Conservation (phyloP, 2,888 invertebrate species). For the Ypsolopha scabrella region DNA sequence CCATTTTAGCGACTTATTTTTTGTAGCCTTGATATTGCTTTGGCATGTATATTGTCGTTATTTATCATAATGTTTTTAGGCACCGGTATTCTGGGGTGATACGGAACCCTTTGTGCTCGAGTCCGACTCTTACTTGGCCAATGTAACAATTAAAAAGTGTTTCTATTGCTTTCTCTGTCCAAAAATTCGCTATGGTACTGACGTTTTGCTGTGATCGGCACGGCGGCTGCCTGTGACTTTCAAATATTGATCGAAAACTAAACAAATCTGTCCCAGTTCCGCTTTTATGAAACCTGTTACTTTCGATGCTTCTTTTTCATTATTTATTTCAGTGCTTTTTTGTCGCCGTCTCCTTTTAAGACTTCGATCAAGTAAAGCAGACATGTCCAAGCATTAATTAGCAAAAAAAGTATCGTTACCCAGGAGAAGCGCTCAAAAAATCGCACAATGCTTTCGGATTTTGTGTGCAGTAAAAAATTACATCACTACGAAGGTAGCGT, state of each 20-base stretch:
- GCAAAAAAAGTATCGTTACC: neutral
- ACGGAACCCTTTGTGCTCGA: too few relatives aligned
- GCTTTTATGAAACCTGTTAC: constrained; percentile 6
- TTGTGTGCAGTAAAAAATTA: constrained; percentile 14
- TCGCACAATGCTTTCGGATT: constrained; percentile 14
- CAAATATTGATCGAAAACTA: constrained; percentile 50
- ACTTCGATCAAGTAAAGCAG: neutral
- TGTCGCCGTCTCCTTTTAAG: neutral
- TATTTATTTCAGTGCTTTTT: neutral
- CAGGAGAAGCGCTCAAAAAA: constrained; percentile 12
- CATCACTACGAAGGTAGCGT: constrained; percentile 13
- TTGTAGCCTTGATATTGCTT: too few relatives aligned
- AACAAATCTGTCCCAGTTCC: constrained; percentile 28
- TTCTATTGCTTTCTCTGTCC: constrained; percentile 12
- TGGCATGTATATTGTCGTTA: too few relatives aligned
- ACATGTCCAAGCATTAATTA: neutral
- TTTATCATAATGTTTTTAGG: too few relatives aligned
- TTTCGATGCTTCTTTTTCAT: neutral
- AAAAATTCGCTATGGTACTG: constrained; percentile 19
- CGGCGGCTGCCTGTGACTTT: constrained; percentile 44
- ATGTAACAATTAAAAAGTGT: too few relatives aligned
- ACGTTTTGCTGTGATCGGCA: constrained; percentile 37
- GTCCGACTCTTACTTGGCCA: too few relatives aligned
- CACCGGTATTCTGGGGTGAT: too few relatives aligned
- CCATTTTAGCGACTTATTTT: too few relatives aligned